Evolutionary conservation across 1,140 invertebrate species (phyloP).

Genomic region (Rhopalosiphum padi): DNA sequence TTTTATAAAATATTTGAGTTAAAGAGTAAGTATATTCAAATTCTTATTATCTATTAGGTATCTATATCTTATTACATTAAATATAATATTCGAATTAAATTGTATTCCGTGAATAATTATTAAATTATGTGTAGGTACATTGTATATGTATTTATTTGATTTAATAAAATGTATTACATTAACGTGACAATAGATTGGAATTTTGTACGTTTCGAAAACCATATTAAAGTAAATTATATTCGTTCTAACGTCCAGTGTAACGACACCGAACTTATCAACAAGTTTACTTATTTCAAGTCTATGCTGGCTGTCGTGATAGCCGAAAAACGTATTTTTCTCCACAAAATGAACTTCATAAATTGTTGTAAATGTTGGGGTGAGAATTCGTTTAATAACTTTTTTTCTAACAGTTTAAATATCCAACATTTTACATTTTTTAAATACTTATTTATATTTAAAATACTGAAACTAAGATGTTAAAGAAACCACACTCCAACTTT

Average conservation of each 20-base stretch:
- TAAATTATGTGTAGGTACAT: not conserved
- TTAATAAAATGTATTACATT: not conserved
- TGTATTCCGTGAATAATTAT: not conserved
- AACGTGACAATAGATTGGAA: not conserved
- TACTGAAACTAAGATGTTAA: conserved; percentile 7
- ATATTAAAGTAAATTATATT: not conserved
- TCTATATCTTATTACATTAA: not conserved
- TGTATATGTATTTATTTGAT: not conserved
- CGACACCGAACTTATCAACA: not conserved
- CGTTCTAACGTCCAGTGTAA: not conserved
- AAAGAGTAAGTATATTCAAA: not conserved
- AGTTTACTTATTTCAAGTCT: not conserved
- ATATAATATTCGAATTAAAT: not conserved
- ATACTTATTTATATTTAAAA: conserved; percentile 1
- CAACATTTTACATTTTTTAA: not conserved
- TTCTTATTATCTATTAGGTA: not conserved
- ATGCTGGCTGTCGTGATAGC: not conserved
- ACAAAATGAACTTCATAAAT: not conserved
- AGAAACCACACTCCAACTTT: not conserved
- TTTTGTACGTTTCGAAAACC: not conserved
- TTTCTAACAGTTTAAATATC: not conserved
- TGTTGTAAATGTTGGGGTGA: not conserved
- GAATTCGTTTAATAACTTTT: not conserved
- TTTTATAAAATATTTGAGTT: not conserved
- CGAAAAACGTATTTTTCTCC: not conserved